phyloP scores from a whole-genome alignment of 2,113 vertebrate genomes.

The Cyphotilapia sp. region DNA sequence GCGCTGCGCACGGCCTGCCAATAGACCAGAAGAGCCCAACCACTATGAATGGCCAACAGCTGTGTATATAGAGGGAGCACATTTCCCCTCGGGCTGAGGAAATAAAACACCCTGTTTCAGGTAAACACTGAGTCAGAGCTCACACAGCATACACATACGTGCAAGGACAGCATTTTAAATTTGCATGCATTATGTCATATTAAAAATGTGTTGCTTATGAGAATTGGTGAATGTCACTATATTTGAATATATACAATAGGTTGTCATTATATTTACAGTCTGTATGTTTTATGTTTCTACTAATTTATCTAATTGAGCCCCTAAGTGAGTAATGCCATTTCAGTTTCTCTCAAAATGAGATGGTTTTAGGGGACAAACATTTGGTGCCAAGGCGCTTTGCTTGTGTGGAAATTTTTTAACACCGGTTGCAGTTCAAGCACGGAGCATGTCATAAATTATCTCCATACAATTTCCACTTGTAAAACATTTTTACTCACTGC shows the following conservation, averaged over 20 bases:
- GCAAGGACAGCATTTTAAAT: neutral
- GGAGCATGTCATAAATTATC: constrained; percentile 38
- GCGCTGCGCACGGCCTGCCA: constrained; percentile 10
- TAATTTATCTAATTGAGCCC: neutral
- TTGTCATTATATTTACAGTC: neutral
- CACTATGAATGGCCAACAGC: constrained; percentile 56
- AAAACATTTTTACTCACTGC: constrained; percentile 17
- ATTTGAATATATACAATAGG: neutral
- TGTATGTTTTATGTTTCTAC: neutral
- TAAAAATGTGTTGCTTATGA: neutral
- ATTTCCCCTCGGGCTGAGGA: constrained; percentile 19
- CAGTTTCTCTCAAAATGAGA: neutral
- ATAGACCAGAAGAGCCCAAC: constrained; percentile 12
- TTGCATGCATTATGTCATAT: neutral
- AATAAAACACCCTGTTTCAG: neutral
- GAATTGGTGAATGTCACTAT: neutral
- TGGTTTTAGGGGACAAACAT: constrained; percentile 1
- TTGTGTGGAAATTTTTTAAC: constrained; percentile 17
- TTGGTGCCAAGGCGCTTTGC: neutral
- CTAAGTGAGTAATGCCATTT: neutral
- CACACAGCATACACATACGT: neutral
- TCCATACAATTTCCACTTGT: constrained; percentile 22
- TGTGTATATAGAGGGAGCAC: constrained; percentile 60
- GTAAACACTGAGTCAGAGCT: constrained; percentile 25
- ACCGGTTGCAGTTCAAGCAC: constrained; percentile 3